Base-by-base conservation (phyloP, 2,888 invertebrate species). In the Drosophila acutilabella region DNA sequence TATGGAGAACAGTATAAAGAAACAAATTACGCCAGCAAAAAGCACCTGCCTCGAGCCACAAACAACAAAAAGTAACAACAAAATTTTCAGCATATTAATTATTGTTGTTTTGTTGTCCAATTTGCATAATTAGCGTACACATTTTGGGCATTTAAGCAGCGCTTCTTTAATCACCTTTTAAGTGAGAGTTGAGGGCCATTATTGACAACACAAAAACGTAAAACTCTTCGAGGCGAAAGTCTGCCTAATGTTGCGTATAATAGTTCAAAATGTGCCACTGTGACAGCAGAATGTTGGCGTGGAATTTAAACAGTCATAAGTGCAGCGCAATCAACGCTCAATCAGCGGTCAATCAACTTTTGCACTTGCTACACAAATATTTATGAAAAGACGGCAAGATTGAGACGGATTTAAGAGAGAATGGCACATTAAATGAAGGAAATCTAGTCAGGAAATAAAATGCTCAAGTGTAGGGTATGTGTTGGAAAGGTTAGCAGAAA, bases 71-170 rank as follows among this genome's bases (percentile, higher is more conserved):
- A n/a, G n/a, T 1, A 0, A 26, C 26, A 26, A 26, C 26, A 26
- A 8, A 1, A 8, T 30, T 30, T 30, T 38, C 53, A 20, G 30
- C 41, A 41, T 41, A 51, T 47, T 40, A 57, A 64, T 26, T 42
- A 16, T 51, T 53, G 45, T 48, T 74, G 40, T 53, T 40, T 56
- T 61, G 52, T 44, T 70, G 68, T 67, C 44, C 72, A 88, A 84
- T 84, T 84, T 86, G 73, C 83, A 86, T 89, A 85, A 88, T 89
- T 85, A 81, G 64, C 61, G 70, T 65, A 72, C 47, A 67, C 57
- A 65, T 81, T 67, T 66, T 36, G 68, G 58, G 45, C 74, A 77
- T 52, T 38, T 23, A 58, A 56, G n/a, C 61, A 54, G 50, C 50
- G 68, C 79, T 65, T 64, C 57, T 74, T 74, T 74, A 81, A 82